Evolutionary conservation across 2,888 invertebrate genomes (phyloP).

Genomic region (Thereva nobilitata): DNA sequence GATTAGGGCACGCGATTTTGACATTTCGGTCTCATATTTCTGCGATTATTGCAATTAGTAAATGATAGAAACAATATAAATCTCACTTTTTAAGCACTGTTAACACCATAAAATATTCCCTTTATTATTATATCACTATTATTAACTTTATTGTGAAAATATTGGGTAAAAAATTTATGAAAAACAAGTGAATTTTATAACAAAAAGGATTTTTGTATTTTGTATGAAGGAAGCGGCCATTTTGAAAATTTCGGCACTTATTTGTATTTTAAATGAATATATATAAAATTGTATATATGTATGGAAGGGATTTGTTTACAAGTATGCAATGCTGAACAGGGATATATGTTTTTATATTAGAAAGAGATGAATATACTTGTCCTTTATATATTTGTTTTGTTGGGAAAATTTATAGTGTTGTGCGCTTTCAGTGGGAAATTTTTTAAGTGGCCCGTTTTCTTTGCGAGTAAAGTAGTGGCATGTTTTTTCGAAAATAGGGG

Average conservation of each 20-base stretch:
- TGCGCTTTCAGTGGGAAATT: too few relatives aligned
- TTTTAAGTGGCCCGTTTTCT: too few relatives aligned
- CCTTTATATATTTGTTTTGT: too few relatives aligned
- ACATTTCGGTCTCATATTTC: conserved; percentile 30
- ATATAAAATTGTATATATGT: conserved; percentile 18
- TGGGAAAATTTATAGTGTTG: too few relatives aligned
- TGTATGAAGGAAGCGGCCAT: conserved; percentile 63
- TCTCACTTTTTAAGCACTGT: neutral
- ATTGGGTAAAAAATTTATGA: conserved; percentile 12
- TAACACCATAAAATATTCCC: neutral
- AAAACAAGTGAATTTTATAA: conserved; percentile 34
- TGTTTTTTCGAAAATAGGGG: too few relatives aligned
- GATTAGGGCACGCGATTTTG: conserved; percentile 41
- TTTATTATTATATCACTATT: neutral
- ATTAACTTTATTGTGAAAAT: conserved; percentile 14
- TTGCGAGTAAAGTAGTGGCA: too few relatives aligned
- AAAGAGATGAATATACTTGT: too few relatives aligned
- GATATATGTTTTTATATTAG: neutral
- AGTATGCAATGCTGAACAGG: conserved; percentile 21
- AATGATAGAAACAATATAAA: neutral
- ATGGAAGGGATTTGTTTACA: conserved; percentile 25
- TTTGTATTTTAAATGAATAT: conserved; percentile 55
- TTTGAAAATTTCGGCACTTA: conserved; percentile 54
- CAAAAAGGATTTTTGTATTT: conserved; percentile 45
- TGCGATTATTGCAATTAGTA: conserved; percentile 42